These are phyloP conservation scores for Anser cygnoides DNA, from an alignment of 2,113 vertebrate genomes.

Conservation along the genomic window DNA sequence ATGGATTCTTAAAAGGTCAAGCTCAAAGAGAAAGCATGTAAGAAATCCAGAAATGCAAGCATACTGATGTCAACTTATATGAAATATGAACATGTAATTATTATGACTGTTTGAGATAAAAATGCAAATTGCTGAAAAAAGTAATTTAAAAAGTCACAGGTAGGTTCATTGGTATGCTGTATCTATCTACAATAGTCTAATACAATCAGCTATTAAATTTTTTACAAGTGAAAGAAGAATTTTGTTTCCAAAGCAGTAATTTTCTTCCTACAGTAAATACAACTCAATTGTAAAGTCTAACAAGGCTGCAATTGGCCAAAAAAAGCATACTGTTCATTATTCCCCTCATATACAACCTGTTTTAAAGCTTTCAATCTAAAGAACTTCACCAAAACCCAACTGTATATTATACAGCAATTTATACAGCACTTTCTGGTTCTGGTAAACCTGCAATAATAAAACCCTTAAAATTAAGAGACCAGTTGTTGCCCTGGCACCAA, in stretches of 20 bases:
- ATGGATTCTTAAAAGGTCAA: background rate
- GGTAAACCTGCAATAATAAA: background rate
- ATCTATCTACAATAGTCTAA: background rate
- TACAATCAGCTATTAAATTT: background rate
- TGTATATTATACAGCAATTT: background rate
- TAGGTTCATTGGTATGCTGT: background rate
- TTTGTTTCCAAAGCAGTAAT: background rate
- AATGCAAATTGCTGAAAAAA: background rate
- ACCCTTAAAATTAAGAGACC: background rate
- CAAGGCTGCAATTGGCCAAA: background rate
- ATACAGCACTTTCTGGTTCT: background rate
- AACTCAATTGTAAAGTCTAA: background rate
- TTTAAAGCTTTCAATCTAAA: background rate
- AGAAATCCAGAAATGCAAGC: background rate
- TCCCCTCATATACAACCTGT: background rate
- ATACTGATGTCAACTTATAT: background rate
- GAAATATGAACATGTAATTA: background rate
- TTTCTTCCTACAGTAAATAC: background rate
- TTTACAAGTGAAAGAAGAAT: background rate
- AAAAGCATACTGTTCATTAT: background rate
- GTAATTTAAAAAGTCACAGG: background rate
- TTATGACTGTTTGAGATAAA: background rate
- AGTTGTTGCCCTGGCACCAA: background rate
- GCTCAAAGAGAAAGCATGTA: background rate
- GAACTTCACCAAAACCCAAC: background rate